Conservation (phyloP, 1,140 invertebrate genomes). For the Parapsyche elsis region DNA sequence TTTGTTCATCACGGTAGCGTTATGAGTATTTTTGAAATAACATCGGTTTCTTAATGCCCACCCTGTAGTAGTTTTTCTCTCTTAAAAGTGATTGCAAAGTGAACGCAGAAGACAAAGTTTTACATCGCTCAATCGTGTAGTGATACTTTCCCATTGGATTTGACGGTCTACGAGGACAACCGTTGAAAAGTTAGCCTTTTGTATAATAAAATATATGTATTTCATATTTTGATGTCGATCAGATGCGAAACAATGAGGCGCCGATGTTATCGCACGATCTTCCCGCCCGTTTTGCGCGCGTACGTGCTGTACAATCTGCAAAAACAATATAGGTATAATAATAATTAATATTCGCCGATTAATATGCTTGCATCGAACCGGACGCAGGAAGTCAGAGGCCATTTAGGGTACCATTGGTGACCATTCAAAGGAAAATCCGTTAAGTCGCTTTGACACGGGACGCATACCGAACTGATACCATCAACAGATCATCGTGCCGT, state of each 20-base stretch:
- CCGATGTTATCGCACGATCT: neutral
- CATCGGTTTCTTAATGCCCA: no score
- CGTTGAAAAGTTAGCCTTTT: no score
- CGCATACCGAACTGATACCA: neutral
- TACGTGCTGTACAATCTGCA: neutral
- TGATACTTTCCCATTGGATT: no score
- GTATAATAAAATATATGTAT: no score
- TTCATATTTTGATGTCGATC: no score
- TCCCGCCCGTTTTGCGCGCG: neutral
- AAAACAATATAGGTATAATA: neutral
- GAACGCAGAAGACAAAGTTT: no score
- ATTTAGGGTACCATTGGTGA: conserved; percentile 21
- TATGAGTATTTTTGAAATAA: no score
- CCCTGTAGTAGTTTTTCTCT: no score
- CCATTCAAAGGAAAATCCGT: conserved; percentile 37
- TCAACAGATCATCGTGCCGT: neutral
- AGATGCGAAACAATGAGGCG: neutral
- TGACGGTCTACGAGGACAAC: no score
- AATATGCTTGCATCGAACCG: conserved; percentile 20
- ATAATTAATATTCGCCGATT: conserved; percentile 34
- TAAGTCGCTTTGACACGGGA: conserved; percentile 33
- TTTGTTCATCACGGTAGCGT: no score
- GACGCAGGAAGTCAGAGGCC: conserved; percentile 29
- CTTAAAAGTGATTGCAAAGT: no score
- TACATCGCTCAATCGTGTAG: no score